Evolutionary conservation across 2,797 vertebrate species (phyloP).

Genomic region (Cuniculus paca): DNA sequence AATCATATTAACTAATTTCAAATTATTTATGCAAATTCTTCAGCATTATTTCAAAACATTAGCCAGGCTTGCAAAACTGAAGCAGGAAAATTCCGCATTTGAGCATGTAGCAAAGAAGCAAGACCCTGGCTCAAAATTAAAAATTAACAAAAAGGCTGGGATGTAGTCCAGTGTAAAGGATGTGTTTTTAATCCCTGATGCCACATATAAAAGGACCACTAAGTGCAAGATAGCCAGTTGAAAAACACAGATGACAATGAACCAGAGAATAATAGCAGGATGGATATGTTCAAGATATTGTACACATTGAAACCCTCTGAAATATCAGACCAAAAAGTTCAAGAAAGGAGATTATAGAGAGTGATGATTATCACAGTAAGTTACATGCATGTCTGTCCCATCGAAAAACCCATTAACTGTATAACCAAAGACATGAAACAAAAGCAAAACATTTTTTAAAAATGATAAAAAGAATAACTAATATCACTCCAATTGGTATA

Average conservation of each 20-base stretch:
- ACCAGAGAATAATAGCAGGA: conserved; percentile 34
- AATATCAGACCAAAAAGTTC: background rate
- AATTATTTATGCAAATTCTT: conserved; percentile 22
- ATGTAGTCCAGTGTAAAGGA: background rate
- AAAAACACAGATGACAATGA: conserved; percentile 17
- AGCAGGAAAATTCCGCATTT: background rate
- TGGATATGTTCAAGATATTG: background rate
- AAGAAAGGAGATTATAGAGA: background rate
- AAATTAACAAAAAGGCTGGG: background rate
- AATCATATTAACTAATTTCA: background rate
- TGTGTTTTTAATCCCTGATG: background rate
- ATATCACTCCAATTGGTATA: conserved; percentile 29
- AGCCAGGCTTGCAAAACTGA: background rate
- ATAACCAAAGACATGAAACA: background rate
- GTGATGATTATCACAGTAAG: background rate
- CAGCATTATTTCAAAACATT: conserved; percentile 7
- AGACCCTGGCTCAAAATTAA: background rate
- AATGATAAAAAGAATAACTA: background rate
- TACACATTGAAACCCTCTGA: background rate
- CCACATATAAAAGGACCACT: background rate
- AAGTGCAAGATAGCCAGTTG: background rate
- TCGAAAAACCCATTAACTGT: background rate
- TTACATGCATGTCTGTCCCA: background rate
- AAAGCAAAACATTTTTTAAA: background rate
- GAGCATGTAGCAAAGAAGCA: background rate